A percentile compares a stretch with the other conserved stretches of the same genome.
phyloP scores from a whole-genome alignment of 1,140 invertebrate genomes.

The Heliothis virescens region DNA sequence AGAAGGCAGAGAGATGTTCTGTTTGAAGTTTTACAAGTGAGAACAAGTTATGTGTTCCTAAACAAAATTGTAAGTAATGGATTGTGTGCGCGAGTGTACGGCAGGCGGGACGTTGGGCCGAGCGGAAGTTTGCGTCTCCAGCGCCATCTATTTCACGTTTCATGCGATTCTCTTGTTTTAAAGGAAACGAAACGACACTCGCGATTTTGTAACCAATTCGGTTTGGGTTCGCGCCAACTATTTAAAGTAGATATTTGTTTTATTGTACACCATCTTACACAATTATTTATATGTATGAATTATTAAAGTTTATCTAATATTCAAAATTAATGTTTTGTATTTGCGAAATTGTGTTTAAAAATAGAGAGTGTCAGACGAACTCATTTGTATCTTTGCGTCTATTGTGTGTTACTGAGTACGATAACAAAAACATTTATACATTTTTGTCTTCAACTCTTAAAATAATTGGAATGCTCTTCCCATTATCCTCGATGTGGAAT shows the following conservation, averaged over 20 bases:
- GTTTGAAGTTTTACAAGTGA: not conserved
- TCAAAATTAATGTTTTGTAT: not conserved
- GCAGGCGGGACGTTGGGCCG: slow-evolving; percentile 46
- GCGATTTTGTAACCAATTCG: slow-evolving; percentile 79
- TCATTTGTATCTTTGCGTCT: too few relatives aligned
- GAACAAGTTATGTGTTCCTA: not conserved
- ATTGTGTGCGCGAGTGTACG: slow-evolving; percentile 45
- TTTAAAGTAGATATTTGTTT: slow-evolving; percentile 72
- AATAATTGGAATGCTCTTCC: slow-evolving; percentile 43
- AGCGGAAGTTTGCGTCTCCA: slow-evolving; percentile 78
- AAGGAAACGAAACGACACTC: slow-evolving; percentile 80
- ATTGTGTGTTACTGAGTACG: not conserved
- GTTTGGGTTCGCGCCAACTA: slow-evolving; percentile 80
- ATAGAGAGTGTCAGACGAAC: not conserved
- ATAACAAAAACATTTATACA: not conserved
- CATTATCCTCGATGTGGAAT: slow-evolving; percentile 33
- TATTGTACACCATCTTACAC: slow-evolving; percentile 51
- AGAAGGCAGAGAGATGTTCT: not conserved
- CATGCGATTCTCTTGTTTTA: slow-evolving; percentile 81
- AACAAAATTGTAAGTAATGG: not conserved
- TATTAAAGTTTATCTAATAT: slow-evolving; percentile 35
- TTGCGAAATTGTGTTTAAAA: not conserved
- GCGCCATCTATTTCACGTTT: slow-evolving; percentile 80
- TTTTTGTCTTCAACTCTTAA: not conserved
- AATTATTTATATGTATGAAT: slow-evolving; percentile 44